Conservation (phyloP, 2,113 vertebrate species). For the Halcyon senegalensis region DNA sequence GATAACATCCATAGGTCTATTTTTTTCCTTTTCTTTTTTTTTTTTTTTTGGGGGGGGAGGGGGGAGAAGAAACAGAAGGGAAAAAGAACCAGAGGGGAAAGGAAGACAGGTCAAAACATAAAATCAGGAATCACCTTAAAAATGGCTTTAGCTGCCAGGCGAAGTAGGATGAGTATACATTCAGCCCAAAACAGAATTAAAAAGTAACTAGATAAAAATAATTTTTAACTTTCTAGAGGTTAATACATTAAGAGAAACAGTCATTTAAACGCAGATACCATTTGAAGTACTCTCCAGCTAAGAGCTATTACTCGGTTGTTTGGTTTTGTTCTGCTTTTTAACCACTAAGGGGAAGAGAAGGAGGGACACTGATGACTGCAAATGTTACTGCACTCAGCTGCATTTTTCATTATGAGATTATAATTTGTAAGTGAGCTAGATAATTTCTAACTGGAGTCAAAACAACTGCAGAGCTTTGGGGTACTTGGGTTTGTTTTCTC, state of each 20-base stretch:
- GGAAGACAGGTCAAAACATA: neutral
- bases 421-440: neutral
- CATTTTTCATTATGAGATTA: neutral
- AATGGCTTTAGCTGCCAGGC: neutral
- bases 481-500: neutral
- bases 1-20: neutral
- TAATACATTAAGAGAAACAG: neutral
- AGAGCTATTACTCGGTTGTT: neutral
- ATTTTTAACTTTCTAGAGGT: slow-evolving; percentile 5
- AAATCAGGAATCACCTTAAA: slow-evolving; percentile 7
- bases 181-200: slow-evolving; percentile 34
- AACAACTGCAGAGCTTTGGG: neutral
- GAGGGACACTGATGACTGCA: neutral
- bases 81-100: neutral
- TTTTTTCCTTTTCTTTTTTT: neutral
- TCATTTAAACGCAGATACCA: neutral
- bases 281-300: slow-evolving; percentile 38
- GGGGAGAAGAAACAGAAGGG: neutral
- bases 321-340: neutral
- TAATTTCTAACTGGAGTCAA: neutral
- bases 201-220: neutral
- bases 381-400: neutral
- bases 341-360: slow-evolving; percentile 12
- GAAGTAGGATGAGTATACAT: neutral
- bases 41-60: neutral